phyloP scores from a whole-genome alignment of 2,888 invertebrate species.

The Perizoma affinitatum region DNA sequence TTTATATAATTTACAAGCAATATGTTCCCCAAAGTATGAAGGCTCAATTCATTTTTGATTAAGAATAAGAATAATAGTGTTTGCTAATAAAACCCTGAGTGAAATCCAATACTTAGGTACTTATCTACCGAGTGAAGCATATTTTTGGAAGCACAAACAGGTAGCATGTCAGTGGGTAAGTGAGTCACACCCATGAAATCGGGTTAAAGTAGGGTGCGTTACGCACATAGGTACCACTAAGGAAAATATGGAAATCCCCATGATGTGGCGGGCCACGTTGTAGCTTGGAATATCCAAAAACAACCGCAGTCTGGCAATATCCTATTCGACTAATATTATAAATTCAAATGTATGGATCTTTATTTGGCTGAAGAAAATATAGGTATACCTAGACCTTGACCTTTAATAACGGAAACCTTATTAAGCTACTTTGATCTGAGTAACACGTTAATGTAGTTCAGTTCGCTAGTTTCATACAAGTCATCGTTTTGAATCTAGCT shows the following conservation, averaged over 20 bases:
- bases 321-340: too few relatives aligned
- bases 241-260: conserved; percentile 28
- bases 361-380: background rate
- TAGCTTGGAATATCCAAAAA: conserved; percentile 1
- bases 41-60: too few relatives aligned
- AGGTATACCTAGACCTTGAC: background rate
- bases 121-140: background rate
- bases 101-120: background rate
- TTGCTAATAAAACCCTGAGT: background rate
- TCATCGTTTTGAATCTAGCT: too few relatives aligned
- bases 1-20: too few relatives aligned
- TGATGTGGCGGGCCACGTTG: conserved; percentile 17
- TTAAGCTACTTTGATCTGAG: too few relatives aligned
- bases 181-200: conserved; percentile 25
- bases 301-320: background rate
- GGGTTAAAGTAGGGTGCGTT: conserved; percentile 22
- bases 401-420: background rate
- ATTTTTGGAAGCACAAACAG: conserved; percentile 6
- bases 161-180: conserved; percentile 7
- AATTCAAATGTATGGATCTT: too few relatives aligned
- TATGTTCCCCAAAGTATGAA: too few relatives aligned
- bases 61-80: too few relatives aligned
- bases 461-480: too few relatives aligned
- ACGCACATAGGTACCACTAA: conserved; percentile 17
- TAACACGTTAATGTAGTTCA: too few relatives aligned